Evolutionary conservation across 2,797 vertebrate genomes (phyloP), one percentile per base, ranked within the genome.

Genomic region (Aulostomus chinensis): DNA sequence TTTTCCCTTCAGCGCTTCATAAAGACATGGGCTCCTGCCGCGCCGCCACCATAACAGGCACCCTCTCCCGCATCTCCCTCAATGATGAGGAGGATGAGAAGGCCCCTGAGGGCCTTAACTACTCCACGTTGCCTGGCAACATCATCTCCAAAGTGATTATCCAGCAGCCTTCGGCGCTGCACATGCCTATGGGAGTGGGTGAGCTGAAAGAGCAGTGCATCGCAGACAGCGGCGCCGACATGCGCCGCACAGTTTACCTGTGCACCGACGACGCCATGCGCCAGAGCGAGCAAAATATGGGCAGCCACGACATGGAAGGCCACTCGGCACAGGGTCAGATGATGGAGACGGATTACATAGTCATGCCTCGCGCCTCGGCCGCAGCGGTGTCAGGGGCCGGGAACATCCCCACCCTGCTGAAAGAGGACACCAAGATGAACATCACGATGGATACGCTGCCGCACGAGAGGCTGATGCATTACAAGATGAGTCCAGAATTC

Each of bases 71-170:
- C 85, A 98, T 99, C 81, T 99, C 97, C 30, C 91, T 99, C 32
- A 99, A 98, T 2, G 96, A 98, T 39, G 97, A 99, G 30, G 94
- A 96, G 77, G 95, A 96, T 48, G 96, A 98, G 59, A 92, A 95
- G 43, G 91, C 86, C 54, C 91, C 94, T 0, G 96, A 99, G 88
- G 95, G 93, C 67, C 93, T 99, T 78, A 98, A 94, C 89, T 99
- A 98, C 83, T 96, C 96, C 54, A 98, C 96, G 29, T 84, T 99
- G 86, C 97, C 97, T 48, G 96, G 97, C 87, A 98, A 96, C 72
- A 96, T 99, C 84, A 96, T 99, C 84, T 99, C 97, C 79, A 99
- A 99, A 92, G 97, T 99, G 78, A 95, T 98, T 74, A 98, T 98
- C 84, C 96, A 98, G 85, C 97, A 98, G 76, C 95, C 96, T 34